Conservation (phyloP, 2,888 invertebrate genomes). For the Argyresthia albistria region DNA sequence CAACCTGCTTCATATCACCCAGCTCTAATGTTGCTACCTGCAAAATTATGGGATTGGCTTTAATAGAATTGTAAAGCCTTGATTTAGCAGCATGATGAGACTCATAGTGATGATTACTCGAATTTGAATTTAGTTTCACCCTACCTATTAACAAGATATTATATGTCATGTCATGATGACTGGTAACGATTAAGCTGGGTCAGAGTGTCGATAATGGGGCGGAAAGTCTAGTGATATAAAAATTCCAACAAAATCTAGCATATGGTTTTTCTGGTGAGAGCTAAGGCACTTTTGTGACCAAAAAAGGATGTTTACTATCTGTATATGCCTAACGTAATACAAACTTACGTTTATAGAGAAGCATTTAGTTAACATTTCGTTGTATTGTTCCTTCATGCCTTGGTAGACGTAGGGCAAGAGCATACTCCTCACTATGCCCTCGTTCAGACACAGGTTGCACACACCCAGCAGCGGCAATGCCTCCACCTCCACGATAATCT, state of each 20-base stretch:
- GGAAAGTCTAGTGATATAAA: no score
- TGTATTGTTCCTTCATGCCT: constrained; percentile 33
- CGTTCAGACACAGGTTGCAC: constrained; percentile 53
- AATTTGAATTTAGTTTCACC: no score
- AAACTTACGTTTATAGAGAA: constrained; percentile 56
- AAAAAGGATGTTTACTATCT: neutral
- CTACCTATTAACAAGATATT: no score
- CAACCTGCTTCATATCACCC: constrained; percentile 47
- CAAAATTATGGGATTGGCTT: constrained; percentile 6
- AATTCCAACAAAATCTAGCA: no score
- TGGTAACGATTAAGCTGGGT: no score
- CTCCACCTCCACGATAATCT: constrained; percentile 57
- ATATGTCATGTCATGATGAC: no score
- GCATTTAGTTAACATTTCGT: constrained; percentile 49
- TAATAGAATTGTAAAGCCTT: no score
- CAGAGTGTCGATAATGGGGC: no score
- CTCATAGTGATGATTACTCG: no score
- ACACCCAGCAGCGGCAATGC: constrained; percentile 44
- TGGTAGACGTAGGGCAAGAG: constrained; percentile 28
- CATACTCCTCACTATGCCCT: constrained; percentile 57
- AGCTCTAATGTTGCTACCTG: constrained; percentile 35
- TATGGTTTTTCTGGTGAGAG: no score
- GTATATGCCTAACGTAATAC: neutral
- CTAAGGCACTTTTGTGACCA: no score
- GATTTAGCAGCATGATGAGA: no score